Conservation (phyloP, 2,797 vertebrate species). For the Rhinella marina region DNA sequence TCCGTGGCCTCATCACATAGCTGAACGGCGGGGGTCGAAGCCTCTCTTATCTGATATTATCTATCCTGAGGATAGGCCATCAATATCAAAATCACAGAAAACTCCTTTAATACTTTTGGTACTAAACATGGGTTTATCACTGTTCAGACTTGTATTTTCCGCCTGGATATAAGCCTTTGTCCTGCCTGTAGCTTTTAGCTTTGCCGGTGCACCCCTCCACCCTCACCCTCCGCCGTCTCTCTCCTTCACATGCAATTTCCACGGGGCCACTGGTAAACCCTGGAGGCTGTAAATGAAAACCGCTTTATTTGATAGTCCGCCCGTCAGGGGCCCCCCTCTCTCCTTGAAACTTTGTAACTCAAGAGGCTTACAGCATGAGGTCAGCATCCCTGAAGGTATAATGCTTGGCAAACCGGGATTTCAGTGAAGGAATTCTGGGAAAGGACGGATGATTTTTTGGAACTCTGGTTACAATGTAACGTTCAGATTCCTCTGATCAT, state of each 20-base stretch:
- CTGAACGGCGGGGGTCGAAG: too few relatives aligned
- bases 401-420: conserved; percentile 54
- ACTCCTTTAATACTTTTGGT: neutral
- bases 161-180: neutral
- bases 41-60: too few relatives aligned
- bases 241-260: neutral
- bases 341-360: conserved; percentile 51
- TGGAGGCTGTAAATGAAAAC: conserved; percentile 58
- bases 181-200: neutral
- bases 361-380: conserved; percentile 60
- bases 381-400: conserved; percentile 59
- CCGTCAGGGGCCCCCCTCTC: conserved; percentile 54
- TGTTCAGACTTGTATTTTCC: neutral
- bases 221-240: neutral
- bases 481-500: conserved; percentile 7
- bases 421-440: conserved; percentile 43
- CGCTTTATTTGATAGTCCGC: conserved; percentile 60
- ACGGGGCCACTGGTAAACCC: conserved; percentile 37
- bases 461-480: conserved; percentile 38
- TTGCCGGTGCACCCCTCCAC: neutral
- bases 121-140: neutral
- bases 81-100: too few relatives aligned
- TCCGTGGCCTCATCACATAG: too few relatives aligned
- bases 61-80: too few relatives aligned
- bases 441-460: conserved; percentile 27